A percentile compares a stretch with the other conserved stretches of the same genome.
Conservation (phyloP, 2,797 vertebrate species). For the Diplodus puntazzo region DNA sequence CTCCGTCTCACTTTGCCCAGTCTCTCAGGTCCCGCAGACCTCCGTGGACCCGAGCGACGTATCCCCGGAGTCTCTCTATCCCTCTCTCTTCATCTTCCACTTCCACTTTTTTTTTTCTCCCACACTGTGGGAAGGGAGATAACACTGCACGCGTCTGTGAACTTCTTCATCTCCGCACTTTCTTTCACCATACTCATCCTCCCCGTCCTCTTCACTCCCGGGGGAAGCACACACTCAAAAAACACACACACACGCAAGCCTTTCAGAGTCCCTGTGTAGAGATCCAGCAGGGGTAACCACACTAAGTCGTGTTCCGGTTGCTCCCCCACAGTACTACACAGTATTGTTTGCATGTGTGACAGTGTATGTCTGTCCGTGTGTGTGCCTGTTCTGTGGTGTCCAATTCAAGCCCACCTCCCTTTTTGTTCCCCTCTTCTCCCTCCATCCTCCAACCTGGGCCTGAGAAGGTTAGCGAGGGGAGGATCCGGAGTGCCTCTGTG, state of each 20-base stretch:
- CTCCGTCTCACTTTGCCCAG: slow-evolving; percentile 22
- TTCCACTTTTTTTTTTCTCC: slow-evolving; percentile 11
- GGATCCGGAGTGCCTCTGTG: slow-evolving; percentile 33
- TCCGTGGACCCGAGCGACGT: slow-evolving; percentile 34
- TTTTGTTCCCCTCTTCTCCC: slow-evolving; percentile 9
- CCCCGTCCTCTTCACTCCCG: slow-evolving; percentile 14
- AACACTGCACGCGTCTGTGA: slow-evolving; percentile 24
- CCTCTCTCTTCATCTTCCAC: slow-evolving; percentile 40
- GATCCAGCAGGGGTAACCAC: slow-evolving; percentile 11
- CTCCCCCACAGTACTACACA: neutral
- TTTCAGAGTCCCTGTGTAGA: slow-evolving; percentile 17
- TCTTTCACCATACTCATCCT: slow-evolving; percentile 37
- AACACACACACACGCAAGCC: slow-evolving; percentile 12
- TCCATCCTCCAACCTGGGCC: slow-evolving; percentile 26
- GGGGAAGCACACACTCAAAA: slow-evolving; percentile 24
- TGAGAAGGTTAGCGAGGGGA: slow-evolving; percentile 43
- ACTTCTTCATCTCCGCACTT: slow-evolving; percentile 46
- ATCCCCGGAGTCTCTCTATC: slow-evolving; percentile 36
- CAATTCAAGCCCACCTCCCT: slow-evolving; percentile 1
- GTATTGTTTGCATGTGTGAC: neutral
- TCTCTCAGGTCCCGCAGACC: slow-evolving; percentile 53
- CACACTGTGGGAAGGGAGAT: slow-evolving; percentile 35
- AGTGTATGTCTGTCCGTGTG: neutral
- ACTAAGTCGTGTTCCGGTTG: neutral
- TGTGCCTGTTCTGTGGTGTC: neutral